A percentile compares a stretch with the other conserved stretches of the same genome.
phyloP scores from a whole-genome alignment of 2,113 vertebrate species.

The Ibidorhyncha struthersii region DNA sequence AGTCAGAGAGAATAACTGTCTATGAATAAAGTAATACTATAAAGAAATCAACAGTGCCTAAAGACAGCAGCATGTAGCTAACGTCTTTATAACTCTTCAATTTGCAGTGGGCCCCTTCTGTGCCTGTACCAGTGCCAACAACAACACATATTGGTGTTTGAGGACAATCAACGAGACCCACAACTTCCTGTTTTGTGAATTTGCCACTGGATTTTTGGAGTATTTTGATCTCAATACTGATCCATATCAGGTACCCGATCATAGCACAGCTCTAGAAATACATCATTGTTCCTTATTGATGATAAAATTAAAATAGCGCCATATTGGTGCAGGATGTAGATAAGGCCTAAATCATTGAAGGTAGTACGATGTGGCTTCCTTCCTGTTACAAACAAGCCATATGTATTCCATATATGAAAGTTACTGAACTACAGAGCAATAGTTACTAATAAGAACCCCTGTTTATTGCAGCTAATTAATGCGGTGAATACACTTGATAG shows the following conservation, averaged over 20 bases:
- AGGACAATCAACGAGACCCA: constrained; percentile 97
- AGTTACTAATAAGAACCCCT: neutral
- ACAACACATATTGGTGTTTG: constrained; percentile 97
- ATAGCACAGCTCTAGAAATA: neutral
- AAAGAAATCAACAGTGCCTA: neutral
- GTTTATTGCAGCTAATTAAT: constrained; percentile 85
- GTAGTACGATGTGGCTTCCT: neutral
- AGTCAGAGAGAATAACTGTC: neutral
- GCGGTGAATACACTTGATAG: constrained; percentile 88
- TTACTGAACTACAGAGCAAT: neutral
- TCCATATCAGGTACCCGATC: constrained; percentile 88
- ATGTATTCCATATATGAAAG: neutral
- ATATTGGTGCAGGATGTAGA: neutral
- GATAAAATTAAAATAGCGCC: accelerated
- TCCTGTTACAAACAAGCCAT: neutral
- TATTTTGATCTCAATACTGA: constrained; percentile 97
- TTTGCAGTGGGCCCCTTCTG: constrained; percentile 95
- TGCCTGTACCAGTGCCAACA: constrained; percentile 97
- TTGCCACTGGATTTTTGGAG: constrained; percentile 96
- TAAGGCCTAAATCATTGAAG: neutral
- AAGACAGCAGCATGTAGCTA: neutral
- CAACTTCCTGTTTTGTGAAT: constrained; percentile 98
- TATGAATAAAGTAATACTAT: neutral
- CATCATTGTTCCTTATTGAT: neutral
- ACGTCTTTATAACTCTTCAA: neutral